Conservation (phyloP, 2,797 vertebrate genomes). For the Psittacula echo region DNA sequence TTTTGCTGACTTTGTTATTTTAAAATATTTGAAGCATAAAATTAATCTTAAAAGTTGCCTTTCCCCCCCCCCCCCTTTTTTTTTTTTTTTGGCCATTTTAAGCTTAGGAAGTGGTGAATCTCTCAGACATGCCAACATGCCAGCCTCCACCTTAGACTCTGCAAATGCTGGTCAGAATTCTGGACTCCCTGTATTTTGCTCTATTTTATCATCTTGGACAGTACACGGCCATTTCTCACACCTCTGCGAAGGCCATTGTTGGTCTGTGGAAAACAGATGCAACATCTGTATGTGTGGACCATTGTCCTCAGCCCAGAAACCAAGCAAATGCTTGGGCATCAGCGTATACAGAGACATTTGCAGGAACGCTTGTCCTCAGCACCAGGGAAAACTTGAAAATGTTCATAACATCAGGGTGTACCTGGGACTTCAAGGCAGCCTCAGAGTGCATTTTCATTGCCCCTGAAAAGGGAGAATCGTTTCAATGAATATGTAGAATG, state of each 20-base stretch:
- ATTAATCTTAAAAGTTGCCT: not conserved
- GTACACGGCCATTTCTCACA: not conserved
- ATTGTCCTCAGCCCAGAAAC: not conserved
- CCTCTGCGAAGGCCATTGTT: not conserved
- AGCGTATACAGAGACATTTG: not conserved
- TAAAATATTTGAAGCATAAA: not conserved
- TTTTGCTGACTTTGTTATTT: not conserved
- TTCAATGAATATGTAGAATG: conserved; percentile 63
- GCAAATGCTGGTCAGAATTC: not conserved
- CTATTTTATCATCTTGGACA: not conserved
- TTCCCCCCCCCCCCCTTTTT: not conserved
- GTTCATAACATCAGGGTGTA: not conserved
- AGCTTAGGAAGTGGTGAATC: not conserved
- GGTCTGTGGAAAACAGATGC: not conserved
- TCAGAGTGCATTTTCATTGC: conserved; percentile 21
- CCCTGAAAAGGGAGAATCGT: conserved; percentile 15
- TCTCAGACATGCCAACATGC: not conserved
- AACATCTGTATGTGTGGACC: not conserved
- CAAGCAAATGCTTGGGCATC: not conserved
- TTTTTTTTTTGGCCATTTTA: not conserved
- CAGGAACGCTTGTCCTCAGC: not conserved
- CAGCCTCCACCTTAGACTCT: not conserved
- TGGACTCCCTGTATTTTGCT: not conserved
- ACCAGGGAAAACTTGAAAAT: not conserved
- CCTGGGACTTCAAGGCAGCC: not conserved